Base-by-base conservation (phyloP, 1,140 invertebrate genomes). In the Mya arenaria region DNA sequence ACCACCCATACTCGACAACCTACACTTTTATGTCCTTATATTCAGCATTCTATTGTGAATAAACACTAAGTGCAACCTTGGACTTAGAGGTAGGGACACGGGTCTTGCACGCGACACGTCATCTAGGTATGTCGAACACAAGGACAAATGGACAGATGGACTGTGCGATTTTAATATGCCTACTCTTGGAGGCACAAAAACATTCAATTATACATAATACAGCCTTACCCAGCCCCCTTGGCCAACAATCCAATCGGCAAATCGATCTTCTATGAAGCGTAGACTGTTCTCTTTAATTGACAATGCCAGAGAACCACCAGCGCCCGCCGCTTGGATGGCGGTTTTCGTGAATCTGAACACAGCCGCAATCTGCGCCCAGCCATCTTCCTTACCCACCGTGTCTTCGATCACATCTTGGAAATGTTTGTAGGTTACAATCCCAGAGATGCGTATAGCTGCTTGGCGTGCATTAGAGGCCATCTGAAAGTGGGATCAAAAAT, bases 211-310 rank as follows among this genome's bases (percentile, higher is more conserved):
- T n/a, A n/a, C n/a, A n/a, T n/a, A n/a, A n/a, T n/a, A 39, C 25
- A 30, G 10, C 84, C 90, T 88, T 74, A 91, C 90, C 90, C 90
- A 91, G 80, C 90, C 90, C 44, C 90, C 90, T 58, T 90, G 87
- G 6, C 86, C 88, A 15, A 89, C 85, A 65, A 91, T 88, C 89
- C 89, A 91, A 15, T 68, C 69, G 17, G 89, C 88, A 80, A 86
- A 90, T 52, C 77, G 88, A 58, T 91, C 90, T 34, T 74, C 86
- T 37, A 91, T 85, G 65, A 90, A 91, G 37, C 84, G 79, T 56
- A 90, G 72, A 17, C 88, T 90, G 80, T 87, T 86, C 63, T 90
- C 90, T 37, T 88, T 90, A 25, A 87, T 87, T 52, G 84, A 72
- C 25, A 71, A 56, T 4, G 89, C 90, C 10, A 80, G 39, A 23